phyloP scores from a whole-genome alignment of 2,797 vertebrate species.

The Chiloscyllium punctatum region DNA sequence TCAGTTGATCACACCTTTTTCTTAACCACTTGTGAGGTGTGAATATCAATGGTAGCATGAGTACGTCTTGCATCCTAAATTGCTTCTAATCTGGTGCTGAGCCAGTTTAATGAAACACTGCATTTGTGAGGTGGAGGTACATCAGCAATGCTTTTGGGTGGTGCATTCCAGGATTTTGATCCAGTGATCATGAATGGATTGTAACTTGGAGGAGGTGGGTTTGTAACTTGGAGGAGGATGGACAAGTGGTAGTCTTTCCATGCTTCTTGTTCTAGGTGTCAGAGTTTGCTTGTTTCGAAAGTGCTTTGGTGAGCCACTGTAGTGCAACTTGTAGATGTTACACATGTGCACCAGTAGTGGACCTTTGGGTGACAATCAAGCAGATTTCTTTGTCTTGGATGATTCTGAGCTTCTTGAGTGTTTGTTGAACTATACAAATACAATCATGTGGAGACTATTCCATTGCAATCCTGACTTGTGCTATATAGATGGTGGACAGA shows the following conservation, averaged over 20 bases:
- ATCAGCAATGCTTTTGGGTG: not conserved
- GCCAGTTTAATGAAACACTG: not conserved
- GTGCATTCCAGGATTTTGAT: not conserved
- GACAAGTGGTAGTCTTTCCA: not conserved
- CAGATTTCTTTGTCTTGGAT: too few species aligned
- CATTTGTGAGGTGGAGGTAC: not conserved
- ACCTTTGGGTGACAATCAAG: too few species aligned
- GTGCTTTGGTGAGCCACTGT: not conserved
- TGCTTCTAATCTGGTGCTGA: not conserved
- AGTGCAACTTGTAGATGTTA: not conserved
- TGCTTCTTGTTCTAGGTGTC: not conserved
- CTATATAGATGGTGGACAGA: too few species aligned
- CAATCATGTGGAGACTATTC: too few species aligned
- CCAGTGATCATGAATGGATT: not conserved
- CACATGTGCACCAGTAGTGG: not conserved
- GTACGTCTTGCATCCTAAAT: not conserved
- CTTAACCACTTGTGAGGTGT: not conserved
- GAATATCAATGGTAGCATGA: not conserved
- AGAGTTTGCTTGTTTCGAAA: not conserved
- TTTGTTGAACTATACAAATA: too few species aligned
- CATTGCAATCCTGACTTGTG: too few species aligned
- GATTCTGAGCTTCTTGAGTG: too few species aligned
- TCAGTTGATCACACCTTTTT: not conserved
- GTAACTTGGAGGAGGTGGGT: not conserved
- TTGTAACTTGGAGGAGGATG: not conserved